phyloP scores from a whole-genome alignment of 2,113 vertebrate species.

The Genyomyrus donnyi region DNA sequence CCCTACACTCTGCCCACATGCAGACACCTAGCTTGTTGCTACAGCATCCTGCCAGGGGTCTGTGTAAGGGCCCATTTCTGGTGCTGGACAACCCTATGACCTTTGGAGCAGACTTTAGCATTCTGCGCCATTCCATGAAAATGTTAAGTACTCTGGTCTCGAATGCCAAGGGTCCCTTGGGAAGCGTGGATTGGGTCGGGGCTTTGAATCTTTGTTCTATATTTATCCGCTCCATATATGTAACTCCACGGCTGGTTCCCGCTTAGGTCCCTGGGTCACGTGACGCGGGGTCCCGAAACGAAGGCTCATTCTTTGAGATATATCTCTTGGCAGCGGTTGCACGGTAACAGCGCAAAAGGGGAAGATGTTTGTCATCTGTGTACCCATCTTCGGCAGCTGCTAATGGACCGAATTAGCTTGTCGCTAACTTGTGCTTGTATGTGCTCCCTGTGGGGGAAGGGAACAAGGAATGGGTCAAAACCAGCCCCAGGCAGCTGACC shows the following conservation, averaged over 20 bases:
- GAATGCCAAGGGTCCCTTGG: not conserved
- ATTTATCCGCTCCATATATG: not conserved
- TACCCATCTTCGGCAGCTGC: not conserved
- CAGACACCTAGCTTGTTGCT: not conserved
- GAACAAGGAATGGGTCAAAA: not conserved
- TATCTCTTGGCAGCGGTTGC: not conserved
- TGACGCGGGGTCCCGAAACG: not conserved
- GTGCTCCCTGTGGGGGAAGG: not conserved
- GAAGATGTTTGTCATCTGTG: not conserved
- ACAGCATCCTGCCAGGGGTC: not conserved
- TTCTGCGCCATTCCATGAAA: not conserved
- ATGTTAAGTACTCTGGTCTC: not conserved
- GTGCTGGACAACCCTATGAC: not conserved
- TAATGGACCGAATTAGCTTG: not conserved
- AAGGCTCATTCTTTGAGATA: not conserved
- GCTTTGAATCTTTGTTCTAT: not conserved
- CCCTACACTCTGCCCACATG: not conserved
- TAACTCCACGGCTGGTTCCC: not conserved
- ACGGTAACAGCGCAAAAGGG: not conserved
- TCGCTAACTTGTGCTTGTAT: not conserved
- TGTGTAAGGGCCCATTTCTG: not conserved
- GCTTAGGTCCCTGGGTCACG: not conserved
- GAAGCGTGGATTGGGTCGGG: not conserved
- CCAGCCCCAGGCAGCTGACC: not conserved
- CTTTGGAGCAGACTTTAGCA: not conserved